A percentile compares a stretch with the other conserved stretches of the same genome.
phyloP scores from a whole-genome alignment of 2,797 vertebrate species.

The Chelon auratus region DNA sequence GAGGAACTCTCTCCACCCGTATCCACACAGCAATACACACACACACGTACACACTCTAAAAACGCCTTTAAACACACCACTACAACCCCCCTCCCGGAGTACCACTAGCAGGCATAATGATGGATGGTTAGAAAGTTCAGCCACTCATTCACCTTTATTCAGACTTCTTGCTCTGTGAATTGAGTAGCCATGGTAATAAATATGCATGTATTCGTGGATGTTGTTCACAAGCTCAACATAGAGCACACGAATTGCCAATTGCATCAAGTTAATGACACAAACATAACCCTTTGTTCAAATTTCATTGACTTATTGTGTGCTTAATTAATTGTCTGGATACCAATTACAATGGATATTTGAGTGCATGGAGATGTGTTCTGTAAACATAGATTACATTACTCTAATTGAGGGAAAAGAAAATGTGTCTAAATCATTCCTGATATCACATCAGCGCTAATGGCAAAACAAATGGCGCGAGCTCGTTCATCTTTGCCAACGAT shows the following conservation, averaged over 20 bases:
- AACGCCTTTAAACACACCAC: neutral
- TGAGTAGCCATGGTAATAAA: constrained; percentile 67
- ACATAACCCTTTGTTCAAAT: constrained; percentile 78
- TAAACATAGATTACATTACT: constrained; percentile 75
- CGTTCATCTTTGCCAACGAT: constrained; percentile 59
- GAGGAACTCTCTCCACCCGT: constrained; percentile 32
- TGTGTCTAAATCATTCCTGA: constrained; percentile 63
- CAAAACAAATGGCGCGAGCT: constrained; percentile 59
- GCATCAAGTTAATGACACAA: constrained; percentile 77
- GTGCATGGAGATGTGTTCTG: constrained; percentile 58
- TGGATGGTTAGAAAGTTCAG: constrained; percentile 61
- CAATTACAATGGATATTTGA: constrained; percentile 73
- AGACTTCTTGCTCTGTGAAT: constrained; percentile 61
- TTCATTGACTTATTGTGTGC: constrained; percentile 67
- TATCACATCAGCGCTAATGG: constrained; percentile 64
- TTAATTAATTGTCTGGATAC: constrained; percentile 75
- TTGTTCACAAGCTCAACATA: constrained; percentile 71
- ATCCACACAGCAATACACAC: constrained; percentile 5
- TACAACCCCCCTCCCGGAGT: constrained; percentile 20
- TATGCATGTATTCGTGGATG: constrained; percentile 67
- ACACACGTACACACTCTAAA: neutral
- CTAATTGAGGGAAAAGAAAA: constrained; percentile 71
- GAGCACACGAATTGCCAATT: constrained; percentile 79
- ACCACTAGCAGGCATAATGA: constrained; percentile 55
- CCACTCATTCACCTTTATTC: constrained; percentile 72